These are phyloP conservation scores for Acleris laterana DNA, from an alignment of 2,888 invertebrate genomes.

Conservation along the genomic window DNA sequence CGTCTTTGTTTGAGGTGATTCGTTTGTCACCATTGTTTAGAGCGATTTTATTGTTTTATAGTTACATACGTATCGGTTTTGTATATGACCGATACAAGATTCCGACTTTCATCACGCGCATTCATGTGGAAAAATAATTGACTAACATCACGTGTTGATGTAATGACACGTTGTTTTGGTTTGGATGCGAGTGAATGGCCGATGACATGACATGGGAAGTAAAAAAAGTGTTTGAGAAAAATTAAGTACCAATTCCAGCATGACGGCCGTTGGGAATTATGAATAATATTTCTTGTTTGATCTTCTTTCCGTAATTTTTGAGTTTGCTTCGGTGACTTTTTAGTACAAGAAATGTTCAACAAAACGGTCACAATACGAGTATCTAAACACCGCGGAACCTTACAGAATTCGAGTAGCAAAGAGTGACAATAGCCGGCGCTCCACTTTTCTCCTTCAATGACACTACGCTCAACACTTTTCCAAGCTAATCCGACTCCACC, in stretches of 20 bases:
- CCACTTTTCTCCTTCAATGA: constrained; percentile 12
- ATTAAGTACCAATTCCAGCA: too few species aligned
- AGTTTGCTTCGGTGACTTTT: too few species aligned
- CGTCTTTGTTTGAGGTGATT: too few species aligned
- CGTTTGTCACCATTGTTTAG: too few species aligned
- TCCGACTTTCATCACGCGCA: constrained; percentile 37
- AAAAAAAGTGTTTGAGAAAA: neutral
- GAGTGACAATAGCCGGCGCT: constrained; percentile 4
- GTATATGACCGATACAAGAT: constrained; percentile 33
- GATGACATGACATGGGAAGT: constrained; percentile 25
- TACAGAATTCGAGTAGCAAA: neutral
- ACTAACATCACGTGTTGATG: constrained; percentile 34
- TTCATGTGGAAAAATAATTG: constrained; percentile 37
- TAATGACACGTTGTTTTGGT: constrained; percentile 35
- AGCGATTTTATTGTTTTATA: too few species aligned
- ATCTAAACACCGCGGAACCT: neutral
- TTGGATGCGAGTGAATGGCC: constrained; percentile 11
- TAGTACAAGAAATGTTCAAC: too few species aligned
- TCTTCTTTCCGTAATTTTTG: too few species aligned
- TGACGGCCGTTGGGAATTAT: too few species aligned
- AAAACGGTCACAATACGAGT: too few species aligned
- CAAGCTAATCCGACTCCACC: constrained; percentile 23
- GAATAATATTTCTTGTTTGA: too few species aligned
- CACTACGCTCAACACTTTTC: constrained; percentile 22
- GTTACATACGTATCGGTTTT: constrained; percentile 64